These are phyloP conservation scores for Dyspetes luteomarginatus DNA, from an alignment of 2,888 invertebrate species.

Conservation along the genomic window DNA sequence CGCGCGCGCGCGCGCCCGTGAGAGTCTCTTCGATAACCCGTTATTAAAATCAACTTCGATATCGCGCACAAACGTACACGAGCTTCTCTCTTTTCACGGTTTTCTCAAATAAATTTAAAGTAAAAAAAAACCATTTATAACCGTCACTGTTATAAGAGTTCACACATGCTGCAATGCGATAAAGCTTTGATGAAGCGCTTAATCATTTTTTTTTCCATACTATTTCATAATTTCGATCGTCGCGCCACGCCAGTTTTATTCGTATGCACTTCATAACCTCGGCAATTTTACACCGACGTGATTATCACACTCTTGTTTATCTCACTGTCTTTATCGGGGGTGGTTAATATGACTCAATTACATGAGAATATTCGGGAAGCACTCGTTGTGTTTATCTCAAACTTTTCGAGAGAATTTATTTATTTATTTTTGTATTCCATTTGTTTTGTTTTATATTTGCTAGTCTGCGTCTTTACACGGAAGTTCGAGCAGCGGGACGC, in stretches of 20 bases:
- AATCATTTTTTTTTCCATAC: no score
- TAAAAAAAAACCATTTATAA: not conserved
- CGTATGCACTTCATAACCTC: no score
- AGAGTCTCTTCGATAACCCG: constrained; percentile 57
- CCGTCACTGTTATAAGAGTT: not conserved
- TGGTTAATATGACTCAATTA: not conserved
- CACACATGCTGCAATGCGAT: not conserved
- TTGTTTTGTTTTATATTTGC: constrained; percentile 42
- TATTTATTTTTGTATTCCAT: constrained; percentile 32
- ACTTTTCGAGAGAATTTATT: not conserved
- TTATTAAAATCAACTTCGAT: constrained; percentile 53
- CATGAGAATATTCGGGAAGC: not conserved
- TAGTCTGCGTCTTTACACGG: constrained; percentile 9
- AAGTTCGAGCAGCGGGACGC: not conserved
- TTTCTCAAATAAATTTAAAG: not conserved
- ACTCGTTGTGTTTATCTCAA: not conserved
- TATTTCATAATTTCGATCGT: no score
- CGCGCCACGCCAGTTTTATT: no score
- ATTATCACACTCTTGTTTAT: not conserved
- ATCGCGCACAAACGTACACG: no score
- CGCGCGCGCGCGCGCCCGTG: not conserved
- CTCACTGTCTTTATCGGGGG: not conserved
- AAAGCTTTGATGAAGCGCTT: no score
- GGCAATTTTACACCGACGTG: not conserved
- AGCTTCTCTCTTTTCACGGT: not conserved